A percentile compares a stretch with the other conserved stretches of the same genome.
phyloP scores from a whole-genome alignment of 1,140 invertebrate genomes.

The Nomia melanderi region DNA sequence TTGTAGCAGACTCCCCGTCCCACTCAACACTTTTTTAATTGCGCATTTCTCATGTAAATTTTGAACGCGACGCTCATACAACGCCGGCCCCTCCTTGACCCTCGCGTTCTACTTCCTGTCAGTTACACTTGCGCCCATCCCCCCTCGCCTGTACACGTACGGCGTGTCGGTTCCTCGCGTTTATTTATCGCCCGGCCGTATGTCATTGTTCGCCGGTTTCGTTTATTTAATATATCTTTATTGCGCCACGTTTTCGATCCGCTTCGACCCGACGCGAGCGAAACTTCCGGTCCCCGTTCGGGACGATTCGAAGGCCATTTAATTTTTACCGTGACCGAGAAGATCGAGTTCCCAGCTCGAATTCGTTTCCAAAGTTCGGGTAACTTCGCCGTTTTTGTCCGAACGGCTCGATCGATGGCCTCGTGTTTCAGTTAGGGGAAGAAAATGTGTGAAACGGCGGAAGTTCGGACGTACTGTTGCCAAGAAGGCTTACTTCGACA shows the following conservation, averaged over 20 bases:
- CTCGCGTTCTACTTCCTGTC: not conserved
- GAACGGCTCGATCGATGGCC: not conserved
- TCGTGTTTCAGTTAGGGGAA: not conserved
- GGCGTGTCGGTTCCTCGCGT: not conserved
- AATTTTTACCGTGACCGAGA: not conserved
- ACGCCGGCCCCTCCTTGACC: not conserved
- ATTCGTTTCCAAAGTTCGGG: not conserved
- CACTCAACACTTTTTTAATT: slow-evolving; percentile 1
- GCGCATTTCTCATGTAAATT: slow-evolving; percentile 6
- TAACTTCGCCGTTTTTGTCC: not conserved
- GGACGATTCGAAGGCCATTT: not conserved
- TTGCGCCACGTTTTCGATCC: not conserved
- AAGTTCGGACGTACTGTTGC: not conserved
- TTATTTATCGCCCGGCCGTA: not conserved
- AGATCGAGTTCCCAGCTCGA: not conserved
- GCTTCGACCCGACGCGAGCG: no score
- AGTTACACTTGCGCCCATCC: not conserved
- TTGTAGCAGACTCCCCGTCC: no score
- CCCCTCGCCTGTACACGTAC: not conserved
- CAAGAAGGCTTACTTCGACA: slow-evolving; percentile 24
- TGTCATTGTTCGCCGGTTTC: not conserved
- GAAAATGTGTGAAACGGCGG: slow-evolving; percentile 2
- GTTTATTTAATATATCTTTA: slow-evolving; percentile 5
- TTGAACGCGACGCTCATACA: not conserved
- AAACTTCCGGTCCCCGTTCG: no score